These are phyloP conservation scores for Altica lythri DNA, from an alignment of 2,888 invertebrate species.

Conservation along the genomic window DNA sequence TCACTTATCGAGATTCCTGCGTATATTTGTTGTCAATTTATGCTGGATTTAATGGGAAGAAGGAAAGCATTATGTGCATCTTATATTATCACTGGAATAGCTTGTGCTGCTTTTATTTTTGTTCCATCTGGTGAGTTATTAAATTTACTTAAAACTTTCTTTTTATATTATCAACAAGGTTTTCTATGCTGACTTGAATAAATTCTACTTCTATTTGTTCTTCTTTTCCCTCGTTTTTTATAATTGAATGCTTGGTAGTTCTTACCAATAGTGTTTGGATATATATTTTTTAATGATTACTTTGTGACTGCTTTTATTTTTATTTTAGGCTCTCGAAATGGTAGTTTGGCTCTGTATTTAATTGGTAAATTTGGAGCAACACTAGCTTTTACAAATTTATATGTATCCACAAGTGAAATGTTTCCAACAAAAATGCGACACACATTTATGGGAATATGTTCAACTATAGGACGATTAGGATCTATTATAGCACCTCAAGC, in stretches of 20 bases:
- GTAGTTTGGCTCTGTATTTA: constrained; percentile 62
- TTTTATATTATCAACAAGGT: too few species aligned
- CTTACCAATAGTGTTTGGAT: too few species aligned
- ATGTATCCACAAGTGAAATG: constrained; percentile 71
- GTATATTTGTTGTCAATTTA: constrained; percentile 66
- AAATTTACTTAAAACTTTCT: too few species aligned
- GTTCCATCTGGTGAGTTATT: constrained; percentile 60
- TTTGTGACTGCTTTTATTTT: too few species aligned
- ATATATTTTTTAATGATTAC: too few species aligned
- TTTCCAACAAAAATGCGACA: constrained; percentile 70
- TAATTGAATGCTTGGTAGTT: too few species aligned
- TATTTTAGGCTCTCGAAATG: constrained; percentile 59
- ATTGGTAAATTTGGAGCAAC: constrained; percentile 70
- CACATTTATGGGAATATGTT: constrained; percentile 66
- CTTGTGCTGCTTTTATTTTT: constrained; percentile 66
- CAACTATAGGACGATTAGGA: constrained; percentile 69
- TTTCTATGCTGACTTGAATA: too few species aligned
- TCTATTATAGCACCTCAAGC: constrained; percentile 71
- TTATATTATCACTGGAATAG: constrained; percentile 66
- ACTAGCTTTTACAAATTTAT: constrained; percentile 67
- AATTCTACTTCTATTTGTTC: too few species aligned
- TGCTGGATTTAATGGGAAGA: constrained; percentile 68
- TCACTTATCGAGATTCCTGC: constrained; percentile 75
- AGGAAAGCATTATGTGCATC: constrained; percentile 66
- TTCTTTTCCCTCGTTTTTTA: too few species aligned